Evolutionary conservation across 2,888 invertebrate genomes (phyloP).

Genomic region (Pilophorus perplexus): DNA sequence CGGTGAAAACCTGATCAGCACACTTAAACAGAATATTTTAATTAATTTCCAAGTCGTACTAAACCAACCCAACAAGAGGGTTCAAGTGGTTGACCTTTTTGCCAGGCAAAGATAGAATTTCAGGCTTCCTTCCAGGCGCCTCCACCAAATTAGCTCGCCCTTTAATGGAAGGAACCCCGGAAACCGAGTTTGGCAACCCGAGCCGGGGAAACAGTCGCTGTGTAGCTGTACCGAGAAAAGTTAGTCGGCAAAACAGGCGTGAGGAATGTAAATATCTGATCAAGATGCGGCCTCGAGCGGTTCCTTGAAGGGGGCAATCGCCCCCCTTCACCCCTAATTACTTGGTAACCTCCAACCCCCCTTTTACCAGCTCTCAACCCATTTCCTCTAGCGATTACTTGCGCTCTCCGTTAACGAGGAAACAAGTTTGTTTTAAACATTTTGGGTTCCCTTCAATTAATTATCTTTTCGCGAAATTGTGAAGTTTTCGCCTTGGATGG

Average conservation of each 20-base stretch:
- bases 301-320: constrained; percentile 9
- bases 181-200: no score
- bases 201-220: background rate
- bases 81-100: no score
- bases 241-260: constrained; percentile 16
- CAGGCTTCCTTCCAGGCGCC: no score
- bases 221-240: background rate
- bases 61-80: no score
- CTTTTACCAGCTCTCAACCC: background rate
- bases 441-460: constrained; percentile 32
- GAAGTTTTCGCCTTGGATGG: constrained; percentile 7
- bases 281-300: constrained; percentile 19
- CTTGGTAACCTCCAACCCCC: background rate
- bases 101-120: no score
- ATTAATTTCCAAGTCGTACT: no score
- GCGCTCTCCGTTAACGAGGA: constrained; percentile 33
- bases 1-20: no score
- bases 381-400: constrained; percentile 29
- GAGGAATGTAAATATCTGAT: constrained; percentile 36
- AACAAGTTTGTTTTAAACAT: constrained; percentile 33
- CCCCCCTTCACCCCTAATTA: constrained; percentile 21
- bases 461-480: constrained; percentile 35
- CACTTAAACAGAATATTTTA: no score
- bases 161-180: no score
- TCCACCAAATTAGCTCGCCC: no score